These are phyloP conservation scores for Manis crassicaudata DNA, from an alignment of 2,797 vertebrate species.

Conservation along the genomic window DNA sequence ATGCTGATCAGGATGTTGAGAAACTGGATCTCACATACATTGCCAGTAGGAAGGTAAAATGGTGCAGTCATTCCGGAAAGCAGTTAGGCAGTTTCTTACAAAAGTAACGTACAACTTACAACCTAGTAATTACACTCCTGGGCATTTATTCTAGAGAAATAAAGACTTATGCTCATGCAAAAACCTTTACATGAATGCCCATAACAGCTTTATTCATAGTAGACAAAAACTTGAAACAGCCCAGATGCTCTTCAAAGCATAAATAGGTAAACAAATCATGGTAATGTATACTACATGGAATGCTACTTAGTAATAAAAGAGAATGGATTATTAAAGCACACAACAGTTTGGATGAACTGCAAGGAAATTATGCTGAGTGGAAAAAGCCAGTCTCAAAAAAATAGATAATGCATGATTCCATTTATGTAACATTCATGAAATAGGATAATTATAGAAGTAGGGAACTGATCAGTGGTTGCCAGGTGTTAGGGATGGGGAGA, in stretches of 20 bases:
- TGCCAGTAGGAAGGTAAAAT: neutral
- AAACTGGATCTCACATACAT: neutral
- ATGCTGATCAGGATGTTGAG: neutral
- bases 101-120: neutral
- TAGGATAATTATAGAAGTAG: neutral
- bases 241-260: neutral
- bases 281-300: neutral
- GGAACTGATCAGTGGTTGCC: neutral
- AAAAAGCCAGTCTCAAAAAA: neutral
- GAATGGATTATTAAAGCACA: neutral
- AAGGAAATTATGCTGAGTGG: neutral
- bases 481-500: neutral
- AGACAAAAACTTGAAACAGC: neutral
- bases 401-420: neutral
- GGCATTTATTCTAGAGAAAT: neutral
- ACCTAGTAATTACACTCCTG: neutral
- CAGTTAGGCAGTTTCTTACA: neutral
- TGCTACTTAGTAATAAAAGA: neutral
- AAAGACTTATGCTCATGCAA: neutral
- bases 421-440: neutral
- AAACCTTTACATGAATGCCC: constrained; percentile 2
- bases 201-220: neutral
- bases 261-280: neutral
- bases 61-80: neutral
- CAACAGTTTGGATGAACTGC: neutral